Evolutionary conservation across 2,888 invertebrate species (phyloP), one percentile per base, ranked within the genome.

Genomic region (Pristionchus fissidentatus): DNA sequence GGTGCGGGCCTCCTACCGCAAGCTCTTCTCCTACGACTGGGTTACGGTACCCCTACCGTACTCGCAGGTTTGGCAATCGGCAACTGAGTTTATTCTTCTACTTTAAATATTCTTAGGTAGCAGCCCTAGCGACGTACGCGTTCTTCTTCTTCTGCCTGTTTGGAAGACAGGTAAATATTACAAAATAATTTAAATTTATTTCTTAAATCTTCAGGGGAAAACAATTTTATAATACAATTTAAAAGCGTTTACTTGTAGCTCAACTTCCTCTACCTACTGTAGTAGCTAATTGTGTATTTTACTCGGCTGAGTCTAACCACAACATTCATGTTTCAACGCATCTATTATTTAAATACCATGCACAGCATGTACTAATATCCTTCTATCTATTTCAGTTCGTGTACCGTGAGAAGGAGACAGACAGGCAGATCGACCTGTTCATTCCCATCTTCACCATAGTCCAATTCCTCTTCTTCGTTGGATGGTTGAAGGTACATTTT

Each of bases 61-160:
- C 52, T 84, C 85, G 8, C 85, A 85, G 91, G 75, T 83, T 22
- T 19, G 32, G 57, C 26, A 8, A 26, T 26, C 57, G 57, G 29
- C 29, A 57, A 5, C 57, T n/a, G 1, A 8, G 57, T 10, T 22
- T 19, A 32, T 62, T 26, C 29, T 32, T 29, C 41, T 66, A 66
- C 38, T n/a, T 43, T 7, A 32, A 29, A 3, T 13, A 35, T 41
- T 84, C 52, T 7, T 57, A 86, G 86, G 93, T 93, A 19, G 93
- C 92, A 10, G 93, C 93, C 0, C 86, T 93, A 66, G 92, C 93
- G 5, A 92, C 92, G 7, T 92, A 93, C 84, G 91, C 91, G n/a
- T 93, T 92, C 87, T 93, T 93, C 87, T 91, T 91, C 2, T 91
- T 93, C 77, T 91, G 92, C 83, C 87, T 93, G 35, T 89, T 93